Evolutionary conservation across 2,797 vertebrate genomes (phyloP), one percentile per base, ranked within the genome.

Genomic region (Tokudaia tokunoshimensis): DNA sequence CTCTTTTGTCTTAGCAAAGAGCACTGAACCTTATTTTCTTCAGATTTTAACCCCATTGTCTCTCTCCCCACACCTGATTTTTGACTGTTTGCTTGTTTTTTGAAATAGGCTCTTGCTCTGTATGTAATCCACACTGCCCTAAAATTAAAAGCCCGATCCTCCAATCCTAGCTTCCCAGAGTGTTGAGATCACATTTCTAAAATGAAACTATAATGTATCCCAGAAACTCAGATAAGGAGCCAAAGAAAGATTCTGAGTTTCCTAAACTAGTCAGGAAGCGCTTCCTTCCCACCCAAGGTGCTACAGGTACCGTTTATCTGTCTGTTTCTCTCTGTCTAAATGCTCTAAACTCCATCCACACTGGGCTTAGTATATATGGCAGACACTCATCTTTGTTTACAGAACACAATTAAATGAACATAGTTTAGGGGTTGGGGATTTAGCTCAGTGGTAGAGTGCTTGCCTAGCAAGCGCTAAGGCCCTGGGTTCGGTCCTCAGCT

Each of bases 221-320:
- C 75, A 95, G 89, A 94, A 95, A 87, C 79, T 52, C 34, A 91
- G 47, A 94, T 37, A 75, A 81, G 55, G 37, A 52, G n/a, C 72
- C 78, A 57, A 91, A 94, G 91, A 52, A 86, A 88, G 94, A 91
- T 70, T 61, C 89, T 47, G 44, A 91, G 79, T 78, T 70, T 50
- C 74, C 86, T 72, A 82, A 92, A 75, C 5, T 19, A 65, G 63
- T 57, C 47, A 70, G 59, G 80, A 41, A 88, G 52, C 26, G 72
- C 79, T 20, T 95, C 76, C 82, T 24, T 95, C 76, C 61, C 70
- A 31, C 55, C 83, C 0, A 4, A 88, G 83, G 70, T 44, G 50
- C 13, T 8, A 10, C 70, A 91, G 67, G 29, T 26, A 57, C 65
- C 14, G 13, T 14, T 20, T 37, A 4, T 72, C 15, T 92, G n/a